Conservation (phyloP, 2,113 vertebrate genomes). For the Lophura nycthemera region DNA sequence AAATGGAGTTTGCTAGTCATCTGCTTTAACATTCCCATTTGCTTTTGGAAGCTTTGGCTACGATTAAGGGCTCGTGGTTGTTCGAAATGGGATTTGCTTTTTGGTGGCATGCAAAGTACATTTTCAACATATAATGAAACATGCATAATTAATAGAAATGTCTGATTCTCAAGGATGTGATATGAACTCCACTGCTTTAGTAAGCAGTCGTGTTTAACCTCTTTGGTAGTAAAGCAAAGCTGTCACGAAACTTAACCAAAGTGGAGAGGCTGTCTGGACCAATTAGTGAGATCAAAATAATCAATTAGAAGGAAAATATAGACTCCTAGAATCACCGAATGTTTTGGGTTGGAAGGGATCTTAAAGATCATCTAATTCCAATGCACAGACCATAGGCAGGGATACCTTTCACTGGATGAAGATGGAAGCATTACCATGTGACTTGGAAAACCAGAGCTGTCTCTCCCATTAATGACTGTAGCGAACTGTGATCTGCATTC, state of each 20-base stretch:
- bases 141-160: not conserved
- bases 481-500: not conserved
- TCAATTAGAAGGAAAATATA: not conserved
- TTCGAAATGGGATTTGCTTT: not conserved
- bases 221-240: not conserved
- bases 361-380: not conserved
- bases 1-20: not conserved
- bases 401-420: not conserved
- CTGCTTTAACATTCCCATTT: not conserved
- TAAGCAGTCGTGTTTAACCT: not conserved
- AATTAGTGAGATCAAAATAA: not conserved
- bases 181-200: not conserved
- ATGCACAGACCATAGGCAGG: not conserved
- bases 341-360: not conserved
- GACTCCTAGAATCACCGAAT: not conserved
- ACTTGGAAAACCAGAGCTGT: not conserved
- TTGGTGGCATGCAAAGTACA: not conserved
- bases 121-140: not conserved
- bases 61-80: rapidly evolving
- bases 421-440: not conserved
- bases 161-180: rapidly evolving
- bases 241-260: not conserved
- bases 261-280: not conserved
- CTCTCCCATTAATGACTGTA: not conserved
- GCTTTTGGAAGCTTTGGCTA: not conserved